Base-by-base conservation (phyloP, 2,888 invertebrate species). In the Drosophila prolongata region DNA sequence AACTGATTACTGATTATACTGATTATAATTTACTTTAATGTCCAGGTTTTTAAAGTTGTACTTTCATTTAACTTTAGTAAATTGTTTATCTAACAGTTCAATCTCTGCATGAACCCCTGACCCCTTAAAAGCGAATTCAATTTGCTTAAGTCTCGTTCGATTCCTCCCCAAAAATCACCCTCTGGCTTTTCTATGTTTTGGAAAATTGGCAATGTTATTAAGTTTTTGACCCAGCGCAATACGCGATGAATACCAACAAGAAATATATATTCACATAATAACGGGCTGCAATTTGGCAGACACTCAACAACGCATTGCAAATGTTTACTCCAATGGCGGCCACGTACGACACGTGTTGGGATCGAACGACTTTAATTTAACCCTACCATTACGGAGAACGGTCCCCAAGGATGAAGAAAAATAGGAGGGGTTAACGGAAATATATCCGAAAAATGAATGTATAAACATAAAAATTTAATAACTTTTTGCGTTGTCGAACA, bases 381-480 rank as follows among this genome's bases (percentile, higher is more conserved):
- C 54, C 71, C 54, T 52, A 11, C 47, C 40, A 67, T 66, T 55
- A 55, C 47, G 42, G 16, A 42, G 66, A 67, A 68, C 14, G 49
- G 56, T 67, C 66, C 66, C 66, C 43, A 37, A 56, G 68, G 56
- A 56, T 34, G 27, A 30, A 37, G 37, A 11, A 13, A 5, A 5
- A 50, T 40, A 14, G 14, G 61, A 40, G 47, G 56, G 65, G 69
- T 57, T 35, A 19, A n/a, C 30, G 8, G 40, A 50, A 35, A 47
- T 16, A 30, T 14, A 54, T 16, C 54, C 54, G 42, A 19, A 43
- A 34, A 55, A 55, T 54, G n/a, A 58, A 14, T 16, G 62, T 19
- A 66, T 68, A 75, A 71, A 68, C 86, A 86, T 76, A 72, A 82
- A 84, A 86, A 75, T 85, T 72, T 87, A 84, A 87, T 85, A 84